phyloP scores from a whole-genome alignment of 2,113 vertebrate species.

The Carettochelys insculpta region DNA sequence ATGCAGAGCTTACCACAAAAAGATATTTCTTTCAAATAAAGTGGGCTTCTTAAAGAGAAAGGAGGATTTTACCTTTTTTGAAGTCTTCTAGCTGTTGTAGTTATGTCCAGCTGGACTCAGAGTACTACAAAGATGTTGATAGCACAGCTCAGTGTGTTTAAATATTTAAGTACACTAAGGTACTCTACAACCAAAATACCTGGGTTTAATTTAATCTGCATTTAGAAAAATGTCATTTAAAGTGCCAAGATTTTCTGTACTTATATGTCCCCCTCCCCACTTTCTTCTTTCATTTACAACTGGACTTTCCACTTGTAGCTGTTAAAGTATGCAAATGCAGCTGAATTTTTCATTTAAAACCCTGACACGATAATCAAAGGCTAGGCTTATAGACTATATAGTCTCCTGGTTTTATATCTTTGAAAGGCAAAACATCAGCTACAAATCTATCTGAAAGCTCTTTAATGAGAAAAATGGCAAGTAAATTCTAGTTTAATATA shows the following conservation, averaged over 20 bases:
- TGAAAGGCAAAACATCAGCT: slow-evolving; percentile 45
- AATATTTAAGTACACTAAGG: slow-evolving; percentile 34
- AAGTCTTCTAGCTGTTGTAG: not conserved
- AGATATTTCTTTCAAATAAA: not conserved
- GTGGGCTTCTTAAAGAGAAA: not conserved
- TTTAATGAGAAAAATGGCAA: slow-evolving; percentile 65
- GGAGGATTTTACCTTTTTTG: slow-evolving; percentile 10
- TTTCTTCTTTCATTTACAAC: slow-evolving; percentile 19
- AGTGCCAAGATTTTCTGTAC: not conserved
- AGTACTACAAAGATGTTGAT: not conserved
- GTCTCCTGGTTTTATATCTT: not conserved
- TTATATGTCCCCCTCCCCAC: not conserved
- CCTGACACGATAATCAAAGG: not conserved
- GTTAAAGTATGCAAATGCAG: slow-evolving; percentile 20
- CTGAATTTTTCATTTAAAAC: not conserved
- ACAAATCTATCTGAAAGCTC: slow-evolving; percentile 56
- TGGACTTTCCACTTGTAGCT: not conserved
- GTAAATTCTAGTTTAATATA: slow-evolving; percentile 70
- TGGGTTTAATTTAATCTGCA: slow-evolving; percentile 36
- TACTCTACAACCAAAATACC: slow-evolving; percentile 12
- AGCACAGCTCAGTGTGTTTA: not conserved
- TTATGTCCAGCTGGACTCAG: slow-evolving; percentile 14
- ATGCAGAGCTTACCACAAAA: not conserved
- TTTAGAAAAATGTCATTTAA: slow-evolving; percentile 27
- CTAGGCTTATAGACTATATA: not conserved